A percentile compares a stretch with the other conserved stretches of the same genome.
These are phyloP conservation scores for Rhinatrema bivittatum DNA, from an alignment of 2,797 vertebrate genomes.

Conservation along the genomic window DNA sequence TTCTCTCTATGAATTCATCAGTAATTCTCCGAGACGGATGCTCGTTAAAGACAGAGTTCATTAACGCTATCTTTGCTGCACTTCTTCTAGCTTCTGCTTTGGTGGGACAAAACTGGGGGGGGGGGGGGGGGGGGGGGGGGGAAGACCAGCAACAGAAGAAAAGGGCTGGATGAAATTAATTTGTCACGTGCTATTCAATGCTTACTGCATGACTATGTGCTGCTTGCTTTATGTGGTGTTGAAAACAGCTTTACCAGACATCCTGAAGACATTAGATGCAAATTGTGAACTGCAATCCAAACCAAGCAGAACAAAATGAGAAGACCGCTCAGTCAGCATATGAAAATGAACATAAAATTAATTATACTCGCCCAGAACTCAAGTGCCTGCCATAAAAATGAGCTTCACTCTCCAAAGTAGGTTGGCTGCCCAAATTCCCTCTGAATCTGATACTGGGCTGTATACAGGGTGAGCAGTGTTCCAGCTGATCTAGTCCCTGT, in stretches of 20 bases:
- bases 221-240: neutral
- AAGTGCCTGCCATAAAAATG: neutral
- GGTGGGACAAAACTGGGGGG: constrained; percentile 91
- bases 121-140: too few species aligned
- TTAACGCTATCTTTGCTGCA: constrained; percentile 91
- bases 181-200: neutral
- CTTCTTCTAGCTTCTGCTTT: constrained; percentile 89
- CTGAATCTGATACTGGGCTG: too few species aligned
- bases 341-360: constrained; percentile 12
- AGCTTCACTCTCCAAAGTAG: neutral
- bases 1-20: constrained; percentile 95
- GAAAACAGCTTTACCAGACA: constrained; percentile 11
- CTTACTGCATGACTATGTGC: neutral
- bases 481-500: too few species aligned
- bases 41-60: constrained; percentile 97
- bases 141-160: neutral
- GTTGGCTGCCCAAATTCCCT: neutral
- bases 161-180: neutral
- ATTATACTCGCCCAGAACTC: constrained; percentile 17
- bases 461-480: too few species aligned
- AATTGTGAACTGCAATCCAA: constrained; percentile 2
- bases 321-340: constrained; percentile 29
- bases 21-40: constrained; percentile 92
- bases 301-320: constrained; percentile 4
- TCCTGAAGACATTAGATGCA: constrained; percentile 34